phyloP scores from a whole-genome alignment of 2,888 invertebrate species.

The Eilema caniola region DNA sequence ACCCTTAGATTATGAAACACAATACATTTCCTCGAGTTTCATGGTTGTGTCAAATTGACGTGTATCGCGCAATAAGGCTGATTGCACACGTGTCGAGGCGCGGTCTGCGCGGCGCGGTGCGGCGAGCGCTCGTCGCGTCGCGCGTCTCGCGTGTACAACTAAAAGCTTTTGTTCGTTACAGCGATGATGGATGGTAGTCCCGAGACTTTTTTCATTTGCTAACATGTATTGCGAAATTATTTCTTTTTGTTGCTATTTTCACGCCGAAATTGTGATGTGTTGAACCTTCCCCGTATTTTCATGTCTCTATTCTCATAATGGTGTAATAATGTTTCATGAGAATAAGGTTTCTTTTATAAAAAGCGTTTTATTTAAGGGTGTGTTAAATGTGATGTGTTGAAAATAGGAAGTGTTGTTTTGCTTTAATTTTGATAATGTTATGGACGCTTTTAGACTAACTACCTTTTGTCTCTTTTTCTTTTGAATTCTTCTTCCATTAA shows the following conservation, averaged over 20 bases:
- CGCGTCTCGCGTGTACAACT: conserved; percentile 40
- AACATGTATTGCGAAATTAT: conserved; percentile 54
- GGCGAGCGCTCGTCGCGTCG: conserved; percentile 31
- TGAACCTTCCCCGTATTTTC: conserved; percentile 17
- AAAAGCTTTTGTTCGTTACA: conserved; percentile 63
- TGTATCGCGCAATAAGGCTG: conserved; percentile 45
- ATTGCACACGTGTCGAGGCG: conserved; percentile 44
- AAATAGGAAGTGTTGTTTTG: not conserved
- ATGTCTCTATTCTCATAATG: conserved; percentile 12
- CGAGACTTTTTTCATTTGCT: conserved; percentile 60
- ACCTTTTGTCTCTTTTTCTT: not conserved
- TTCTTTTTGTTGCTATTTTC: conserved; percentile 48
- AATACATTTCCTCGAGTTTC: conserved; percentile 27
- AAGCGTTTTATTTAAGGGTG: conserved; percentile 12
- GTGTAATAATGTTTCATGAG: conserved; percentile 11
- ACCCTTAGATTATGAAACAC: not conserved
- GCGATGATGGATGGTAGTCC: conserved; percentile 59
- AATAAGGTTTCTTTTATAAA: conserved; percentile 10
- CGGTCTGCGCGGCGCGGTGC: conserved; percentile 23
- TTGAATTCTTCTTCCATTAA: not conserved
- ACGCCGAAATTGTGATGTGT: conserved; percentile 16
- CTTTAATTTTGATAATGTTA: not conserved
- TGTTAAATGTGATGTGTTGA: conserved; percentile 8
- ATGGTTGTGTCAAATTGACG: conserved; percentile 31
- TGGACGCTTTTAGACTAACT: too few relatives aligned